Evolutionary conservation across 2,113 vertebrate genomes (phyloP).

Genomic region (Podiceps cristatus): DNA sequence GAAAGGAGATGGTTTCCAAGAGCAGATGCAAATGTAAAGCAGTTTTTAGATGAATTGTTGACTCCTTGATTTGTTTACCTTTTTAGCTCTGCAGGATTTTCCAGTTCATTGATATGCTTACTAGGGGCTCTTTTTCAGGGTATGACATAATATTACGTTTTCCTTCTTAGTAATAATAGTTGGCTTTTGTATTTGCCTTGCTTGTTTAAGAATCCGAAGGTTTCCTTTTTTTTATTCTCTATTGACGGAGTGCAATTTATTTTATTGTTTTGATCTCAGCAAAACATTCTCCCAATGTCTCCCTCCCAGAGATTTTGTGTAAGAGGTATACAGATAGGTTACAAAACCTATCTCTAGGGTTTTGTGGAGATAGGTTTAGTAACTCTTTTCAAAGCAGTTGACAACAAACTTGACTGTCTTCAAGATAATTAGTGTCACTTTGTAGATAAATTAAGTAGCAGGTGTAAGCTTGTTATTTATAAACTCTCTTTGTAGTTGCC

Average conservation of each 20-base stretch:
- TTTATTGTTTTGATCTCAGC: not conserved
- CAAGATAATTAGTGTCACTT: not conserved
- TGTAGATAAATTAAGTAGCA: not conserved
- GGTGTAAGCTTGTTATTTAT: not conserved
- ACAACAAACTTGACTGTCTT: not conserved
- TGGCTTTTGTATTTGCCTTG: not conserved
- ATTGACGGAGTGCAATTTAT: not conserved
- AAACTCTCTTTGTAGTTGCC: not conserved
- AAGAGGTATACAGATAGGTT: not conserved
- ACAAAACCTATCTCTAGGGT: not conserved
- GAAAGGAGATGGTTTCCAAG: not conserved
- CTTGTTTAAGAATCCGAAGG: slow-evolving; percentile 4
- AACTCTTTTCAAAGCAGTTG: not conserved
- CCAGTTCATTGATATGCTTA: slow-evolving; percentile 10
- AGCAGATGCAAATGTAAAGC: not conserved
- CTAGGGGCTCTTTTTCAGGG: not conserved
- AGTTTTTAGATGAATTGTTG: slow-evolving; percentile 7
- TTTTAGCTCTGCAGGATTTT: slow-evolving; percentile 41
- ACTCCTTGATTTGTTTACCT: slow-evolving; percentile 48
- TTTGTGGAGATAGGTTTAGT: not conserved
- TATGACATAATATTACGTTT: slow-evolving; percentile 14
- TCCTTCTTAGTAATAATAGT: not conserved
- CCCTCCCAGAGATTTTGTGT: not conserved
- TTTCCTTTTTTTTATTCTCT: not conserved
- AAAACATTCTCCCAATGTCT: not conserved